A percentile compares a stretch with the other conserved stretches of the same genome.
Conservation (phyloP, 2,888 invertebrate species). For the Physocephala rufipes region DNA sequence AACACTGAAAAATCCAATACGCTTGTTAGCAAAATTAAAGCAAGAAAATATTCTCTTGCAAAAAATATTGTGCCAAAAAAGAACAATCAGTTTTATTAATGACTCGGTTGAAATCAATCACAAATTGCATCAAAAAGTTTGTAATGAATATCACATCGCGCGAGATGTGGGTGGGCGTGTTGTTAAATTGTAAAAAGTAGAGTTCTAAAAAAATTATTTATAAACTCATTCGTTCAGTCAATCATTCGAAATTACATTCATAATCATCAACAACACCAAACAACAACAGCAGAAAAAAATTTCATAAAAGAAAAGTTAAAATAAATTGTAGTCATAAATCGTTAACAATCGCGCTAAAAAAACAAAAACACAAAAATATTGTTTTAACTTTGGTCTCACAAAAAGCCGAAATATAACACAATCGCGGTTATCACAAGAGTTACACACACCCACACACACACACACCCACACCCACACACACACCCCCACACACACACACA, state of each 20-base stretch:
- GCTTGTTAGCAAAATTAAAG: too few species aligned
- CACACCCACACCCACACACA: not conserved
- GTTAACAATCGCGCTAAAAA: not conserved
- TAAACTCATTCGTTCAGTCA: conserved; percentile 9
- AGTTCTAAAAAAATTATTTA: not conserved
- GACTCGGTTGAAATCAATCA: not conserved
- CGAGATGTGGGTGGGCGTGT: too few species aligned
- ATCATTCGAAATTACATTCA: conserved; percentile 26
- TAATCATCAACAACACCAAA: conserved; percentile 26
- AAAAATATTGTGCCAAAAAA: not conserved
- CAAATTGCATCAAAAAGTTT: not conserved
- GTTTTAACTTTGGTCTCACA: conserved; percentile 10
- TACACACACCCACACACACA: conserved; percentile 5
- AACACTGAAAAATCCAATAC: not conserved
- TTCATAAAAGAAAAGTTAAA: conserved; percentile 26
- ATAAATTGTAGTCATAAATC: conserved; percentile 37
- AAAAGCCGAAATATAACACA: not conserved
- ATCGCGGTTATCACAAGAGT: not conserved
- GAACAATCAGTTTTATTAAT: not conserved
- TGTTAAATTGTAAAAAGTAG: not conserved
- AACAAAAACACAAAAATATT: not conserved
- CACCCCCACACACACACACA: not conserved
- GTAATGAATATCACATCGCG: not conserved
- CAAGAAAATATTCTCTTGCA: not conserved
- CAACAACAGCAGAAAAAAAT: conserved; percentile 20